phyloP scores from a whole-genome alignment of 2,888 invertebrate genomes.

The Gastrophysa polygoni region DNA sequence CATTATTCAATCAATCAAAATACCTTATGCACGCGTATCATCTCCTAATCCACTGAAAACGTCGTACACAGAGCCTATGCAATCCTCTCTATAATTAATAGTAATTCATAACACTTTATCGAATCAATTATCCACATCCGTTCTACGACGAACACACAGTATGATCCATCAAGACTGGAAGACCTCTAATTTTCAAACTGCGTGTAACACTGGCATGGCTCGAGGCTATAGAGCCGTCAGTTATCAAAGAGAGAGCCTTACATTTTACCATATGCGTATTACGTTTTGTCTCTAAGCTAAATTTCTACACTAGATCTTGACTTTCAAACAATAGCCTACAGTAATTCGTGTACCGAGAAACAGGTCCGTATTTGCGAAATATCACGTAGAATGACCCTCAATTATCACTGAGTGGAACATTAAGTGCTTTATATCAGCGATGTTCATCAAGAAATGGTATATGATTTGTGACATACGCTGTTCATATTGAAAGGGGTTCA shows the following conservation, averaged over 20 bases:
- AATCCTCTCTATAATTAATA: too few relatives aligned
- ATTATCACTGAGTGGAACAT: too few relatives aligned
- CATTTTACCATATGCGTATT: conserved; percentile 26
- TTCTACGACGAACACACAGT: too few relatives aligned
- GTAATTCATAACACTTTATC: too few relatives aligned
- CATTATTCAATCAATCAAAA: too few relatives aligned
- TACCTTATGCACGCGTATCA: too few relatives aligned
- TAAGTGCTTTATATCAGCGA: too few relatives aligned
- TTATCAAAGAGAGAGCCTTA: conserved; percentile 15
- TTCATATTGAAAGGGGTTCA: neutral
- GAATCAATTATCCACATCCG: too few relatives aligned
- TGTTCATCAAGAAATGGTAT: neutral
- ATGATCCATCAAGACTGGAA: too few relatives aligned
- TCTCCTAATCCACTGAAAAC: too few relatives aligned
- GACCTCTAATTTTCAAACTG: neutral
- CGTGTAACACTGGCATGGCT: neutral
- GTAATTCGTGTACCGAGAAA: neutral
- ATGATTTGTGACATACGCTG: neutral
- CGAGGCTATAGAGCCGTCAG: neutral
- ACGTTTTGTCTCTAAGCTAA: conserved; percentile 35
- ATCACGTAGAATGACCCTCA: neutral
- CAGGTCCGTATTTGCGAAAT: neutral
- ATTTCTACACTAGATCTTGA: conserved; percentile 39
- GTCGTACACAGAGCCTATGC: too few relatives aligned
- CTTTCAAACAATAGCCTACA: conserved; percentile 30